Evolutionary conservation across 2,888 invertebrate species (phyloP).

Genomic region (Perithous albicinctus): DNA sequence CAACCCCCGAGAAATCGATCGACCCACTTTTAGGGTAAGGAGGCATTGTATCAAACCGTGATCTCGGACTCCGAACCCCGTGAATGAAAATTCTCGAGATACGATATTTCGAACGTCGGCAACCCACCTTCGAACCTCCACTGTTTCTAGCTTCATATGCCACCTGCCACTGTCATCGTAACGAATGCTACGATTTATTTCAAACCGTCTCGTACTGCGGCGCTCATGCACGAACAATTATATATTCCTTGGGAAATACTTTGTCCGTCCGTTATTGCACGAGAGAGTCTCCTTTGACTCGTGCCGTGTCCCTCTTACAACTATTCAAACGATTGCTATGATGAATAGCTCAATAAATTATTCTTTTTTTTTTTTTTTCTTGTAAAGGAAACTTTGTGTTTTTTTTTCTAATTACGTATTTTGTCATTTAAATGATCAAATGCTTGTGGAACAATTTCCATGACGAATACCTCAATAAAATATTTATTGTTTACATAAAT

Average conservation of each 20-base stretch:
- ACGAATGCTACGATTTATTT: conserved; percentile 62
- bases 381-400: background rate
- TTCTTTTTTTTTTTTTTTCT: conserved; percentile 9
- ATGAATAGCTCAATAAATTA: conserved; percentile 3
- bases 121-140: background rate
- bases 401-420: conserved; percentile 14
- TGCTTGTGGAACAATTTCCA: too few species aligned
- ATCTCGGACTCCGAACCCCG: conserved; percentile 72
- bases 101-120: conserved; percentile 59
- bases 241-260: conserved; percentile 58
- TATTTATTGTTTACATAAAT: too few species aligned
- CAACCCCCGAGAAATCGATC: conserved; percentile 77
- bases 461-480: too few species aligned
- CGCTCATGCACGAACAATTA: conserved; percentile 59
- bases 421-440: background rate
- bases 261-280: conserved; percentile 26
- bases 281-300: background rate
- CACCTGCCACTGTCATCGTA: conserved; percentile 57
- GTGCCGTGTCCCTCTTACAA: background rate
- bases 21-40: conserved; percentile 74
- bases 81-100: conserved; percentile 67
- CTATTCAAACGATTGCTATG: background rate
- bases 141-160: background rate
- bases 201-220: conserved; percentile 18
- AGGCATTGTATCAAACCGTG: conserved; percentile 75